A percentile compares a stretch with the other conserved stretches of the same genome.
These are phyloP conservation scores for Cyclophora albipunctata DNA, from an alignment of 2,888 invertebrate genomes.

Conservation along the genomic window DNA sequence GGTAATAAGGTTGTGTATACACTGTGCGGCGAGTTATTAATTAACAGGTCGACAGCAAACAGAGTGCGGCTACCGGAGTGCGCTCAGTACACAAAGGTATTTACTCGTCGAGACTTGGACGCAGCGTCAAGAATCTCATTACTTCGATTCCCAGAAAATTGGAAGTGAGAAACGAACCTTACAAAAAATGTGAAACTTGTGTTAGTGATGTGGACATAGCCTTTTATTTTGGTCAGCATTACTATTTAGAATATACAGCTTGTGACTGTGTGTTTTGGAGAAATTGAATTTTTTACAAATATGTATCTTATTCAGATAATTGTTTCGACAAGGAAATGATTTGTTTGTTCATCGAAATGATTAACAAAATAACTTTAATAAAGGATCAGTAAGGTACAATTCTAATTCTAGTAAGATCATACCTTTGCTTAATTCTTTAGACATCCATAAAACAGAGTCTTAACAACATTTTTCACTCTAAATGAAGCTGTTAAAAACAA, in stretches of 20 bases:
- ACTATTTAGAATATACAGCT: no score
- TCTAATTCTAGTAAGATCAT: background rate
- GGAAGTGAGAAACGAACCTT: constrained; percentile 66
- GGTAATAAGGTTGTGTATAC: constrained; percentile 74
- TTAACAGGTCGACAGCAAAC: constrained; percentile 75
- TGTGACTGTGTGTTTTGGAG: no score
- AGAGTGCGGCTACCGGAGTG: constrained; percentile 66
- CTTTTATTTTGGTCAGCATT: no score
- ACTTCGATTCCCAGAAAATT: constrained; percentile 66
- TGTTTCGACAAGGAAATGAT: background rate
- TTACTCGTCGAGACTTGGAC: constrained; percentile 57
- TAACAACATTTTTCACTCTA: background rate
- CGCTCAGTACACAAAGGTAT: constrained; percentile 63
- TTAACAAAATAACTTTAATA: background rate
- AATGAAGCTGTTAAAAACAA: background rate
- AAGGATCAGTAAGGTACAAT: background rate
- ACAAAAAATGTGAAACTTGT: constrained; percentile 49
- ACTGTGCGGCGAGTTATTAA: constrained; percentile 70
- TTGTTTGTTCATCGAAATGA: background rate
- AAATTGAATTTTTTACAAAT: no score
- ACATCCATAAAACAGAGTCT: background rate
- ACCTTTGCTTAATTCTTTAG: background rate
- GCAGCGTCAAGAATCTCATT: constrained; percentile 69
- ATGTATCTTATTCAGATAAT: no score
- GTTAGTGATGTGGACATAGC: constrained; percentile 3